Base-by-base conservation (phyloP, 92 coral and sea anemone genomes). In the Siderastrea radians region DNA sequence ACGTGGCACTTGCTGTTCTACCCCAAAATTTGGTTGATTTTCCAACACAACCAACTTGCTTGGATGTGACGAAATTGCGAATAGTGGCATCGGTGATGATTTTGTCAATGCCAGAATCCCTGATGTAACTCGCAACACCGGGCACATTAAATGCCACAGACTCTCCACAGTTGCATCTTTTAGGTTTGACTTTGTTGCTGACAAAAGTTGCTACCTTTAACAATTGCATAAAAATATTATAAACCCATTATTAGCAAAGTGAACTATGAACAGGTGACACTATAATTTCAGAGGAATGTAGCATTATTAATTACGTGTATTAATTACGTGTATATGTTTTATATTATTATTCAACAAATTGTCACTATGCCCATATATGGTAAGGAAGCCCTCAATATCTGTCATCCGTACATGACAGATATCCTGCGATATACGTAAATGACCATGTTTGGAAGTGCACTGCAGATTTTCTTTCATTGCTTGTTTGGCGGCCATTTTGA, bases 101-200 rank as follows among this genome's bases (percentile, higher is more conserved):
- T 1, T 26, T 66, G 75, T 65, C 19, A 12, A 72, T 38, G 1
- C 89, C 89, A 19, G 16, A 2, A 48, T 49, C 52, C 49, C 15
- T 43, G 60, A 76, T 85, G 75, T 76, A 67, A 38, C 55, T 5
- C 9, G 68, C 83, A 43, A 75, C 48, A 11, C 49, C 17, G 26
- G 89, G 89, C 76, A 66, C 89, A 76, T 85, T 85, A 75, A 85
- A 85, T 19, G 83, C 89, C 51, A 85, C 76, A 8, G 89, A 11
- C 65, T 85, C 76, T 8, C 76, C 83, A 76, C 83, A 76, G 75
- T 52, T 16, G 50, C 89, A 85, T 8, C 49, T 12, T 19, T 61
- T 5, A 3, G 89, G 89, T 53, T 85, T 85, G 44, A 85, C 17
- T 48, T 76, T 76, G 73, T 61, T 63, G 11, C 7, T 61, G 15